Evolutionary conservation across 2,797 vertebrate species (phyloP), one percentile per base, ranked within the genome.

Genomic region (Hippopotamyrus pictus): DNA sequence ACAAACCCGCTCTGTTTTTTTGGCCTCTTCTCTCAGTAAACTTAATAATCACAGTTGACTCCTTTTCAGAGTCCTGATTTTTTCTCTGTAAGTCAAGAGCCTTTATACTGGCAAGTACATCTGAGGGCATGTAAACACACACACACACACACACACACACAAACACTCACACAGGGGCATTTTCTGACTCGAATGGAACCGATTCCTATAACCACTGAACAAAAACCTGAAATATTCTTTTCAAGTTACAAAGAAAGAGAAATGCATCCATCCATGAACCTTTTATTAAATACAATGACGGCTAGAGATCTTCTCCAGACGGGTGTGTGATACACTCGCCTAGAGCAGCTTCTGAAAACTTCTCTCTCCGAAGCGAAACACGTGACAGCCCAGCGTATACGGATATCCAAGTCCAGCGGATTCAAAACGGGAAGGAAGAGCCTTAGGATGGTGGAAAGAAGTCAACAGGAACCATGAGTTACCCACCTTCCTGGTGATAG

Each of bases 401-500:
- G 48, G 84, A 89, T 73, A 86, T 89, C 89, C 48, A 33, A 62
- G 57, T 25, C 44, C 22, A n/a, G 22, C 11, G n/a, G 48, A 53
- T 29, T 73, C 22, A 33, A 33, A 8, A 51, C 3, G 22, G 83
- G 62, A 89, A 89, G 83, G 83, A 87, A 76, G 59, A 65, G 22
- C 44, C 3, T 51, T 53, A 5, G 22, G 19, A 25, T 4, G 7
- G 29, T 50, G 54, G 88, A 65, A 65, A 69, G 41, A 33, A 50
- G 82, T 65, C 41, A 62, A 59, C 51, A 79, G 51, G 33, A 62
- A 85, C 53, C 54, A 29, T 25, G 11, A 4, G 48, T 88, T 88
- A 95, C 95, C 29, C 93, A 99, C 98, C 97, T 99, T 99, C 93
- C 98, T 97, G 85, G 98, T 99, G 88, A 99, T 98, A 0, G 97